Percentiles rank a stretch among this genome's conserved stretches.
Evolutionary conservation across 2,888 invertebrate species (phyloP).

Genomic region (Dioctria linearis): DNA sequence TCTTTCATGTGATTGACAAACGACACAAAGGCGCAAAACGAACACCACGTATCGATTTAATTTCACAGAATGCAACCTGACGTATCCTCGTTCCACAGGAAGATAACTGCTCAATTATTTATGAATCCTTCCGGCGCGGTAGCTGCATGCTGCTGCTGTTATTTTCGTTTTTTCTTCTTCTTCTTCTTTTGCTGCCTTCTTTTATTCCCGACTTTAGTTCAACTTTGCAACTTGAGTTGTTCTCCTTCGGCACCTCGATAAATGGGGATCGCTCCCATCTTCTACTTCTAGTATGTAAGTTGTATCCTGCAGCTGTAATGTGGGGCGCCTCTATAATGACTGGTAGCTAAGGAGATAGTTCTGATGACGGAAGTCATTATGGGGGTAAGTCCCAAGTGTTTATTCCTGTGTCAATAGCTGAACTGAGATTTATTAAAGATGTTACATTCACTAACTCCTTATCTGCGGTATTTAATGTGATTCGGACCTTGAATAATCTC

Average conservation of each 20-base stretch:
- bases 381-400: constrained; percentile 28
- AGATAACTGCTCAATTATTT: constrained; percentile 46
- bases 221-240: neutral
- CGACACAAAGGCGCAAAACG: constrained; percentile 20
- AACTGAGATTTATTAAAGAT: constrained; percentile 40
- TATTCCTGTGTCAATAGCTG: constrained; percentile 35
- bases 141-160: no score
- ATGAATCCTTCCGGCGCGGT: neutral
- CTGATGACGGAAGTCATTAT: constrained; percentile 38
- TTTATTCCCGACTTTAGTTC: neutral
- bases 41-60: constrained; percentile 24
- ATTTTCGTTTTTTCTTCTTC: no score
- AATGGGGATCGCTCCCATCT: neutral
- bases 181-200: neutral
- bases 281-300: neutral
- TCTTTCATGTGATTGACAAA: constrained; percentile 31
- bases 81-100: constrained; percentile 47
- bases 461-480: constrained; percentile 8
- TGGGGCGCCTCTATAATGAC: neutral
- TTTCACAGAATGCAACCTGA: constrained; percentile 43
- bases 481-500: neutral
- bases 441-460: constrained; percentile 21
- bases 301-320: neutral
- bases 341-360: neutral
- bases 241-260: neutral